Percentiles rank a stretch among this genome's conserved stretches.
phyloP scores from a whole-genome alignment of 2,797 vertebrate species.

The Stomatorhinus walkeri region DNA sequence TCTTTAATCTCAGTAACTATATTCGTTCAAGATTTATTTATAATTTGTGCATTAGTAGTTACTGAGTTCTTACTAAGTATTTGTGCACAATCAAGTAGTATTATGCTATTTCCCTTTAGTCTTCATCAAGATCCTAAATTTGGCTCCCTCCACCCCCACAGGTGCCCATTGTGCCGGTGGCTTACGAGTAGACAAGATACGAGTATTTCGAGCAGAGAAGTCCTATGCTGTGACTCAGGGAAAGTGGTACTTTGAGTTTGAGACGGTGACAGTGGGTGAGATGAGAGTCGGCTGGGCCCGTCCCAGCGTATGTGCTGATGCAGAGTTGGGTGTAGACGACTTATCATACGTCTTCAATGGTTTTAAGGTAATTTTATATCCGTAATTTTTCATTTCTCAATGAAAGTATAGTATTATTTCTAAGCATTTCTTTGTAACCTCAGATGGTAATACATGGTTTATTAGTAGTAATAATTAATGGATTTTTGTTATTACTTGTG shows the following conservation, averaged over 20 bases:
- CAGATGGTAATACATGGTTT: background rate
- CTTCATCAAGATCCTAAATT: background rate
- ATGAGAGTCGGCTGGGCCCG: constrained; percentile 92
- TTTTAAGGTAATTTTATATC: constrained; percentile 61
- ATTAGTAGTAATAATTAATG: background rate
- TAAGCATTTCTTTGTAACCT: background rate
- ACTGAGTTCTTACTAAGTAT: background rate
- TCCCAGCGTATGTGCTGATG: constrained; percentile 73
- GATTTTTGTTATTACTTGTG: background rate
- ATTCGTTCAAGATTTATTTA: background rate
- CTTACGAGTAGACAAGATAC: constrained; percentile 63
- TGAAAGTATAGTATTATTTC: background rate
- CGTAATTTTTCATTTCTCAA: background rate
- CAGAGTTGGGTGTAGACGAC: constrained; percentile 80
- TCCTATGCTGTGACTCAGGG: constrained; percentile 74
- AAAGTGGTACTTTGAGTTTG: constrained; percentile 93
- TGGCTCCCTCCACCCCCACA: constrained; percentile 27
- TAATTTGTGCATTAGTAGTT: background rate
- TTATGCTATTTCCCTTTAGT: background rate
- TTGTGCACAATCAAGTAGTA: background rate
- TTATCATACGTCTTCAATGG: constrained; percentile 88
- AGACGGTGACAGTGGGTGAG: constrained; percentile 82
- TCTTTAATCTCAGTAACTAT: background rate
- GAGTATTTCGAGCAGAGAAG: constrained; percentile 84
- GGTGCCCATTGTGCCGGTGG: constrained; percentile 53